Conservation (phyloP, 2,888 invertebrate species). For the Hanleya hanleyi region DNA sequence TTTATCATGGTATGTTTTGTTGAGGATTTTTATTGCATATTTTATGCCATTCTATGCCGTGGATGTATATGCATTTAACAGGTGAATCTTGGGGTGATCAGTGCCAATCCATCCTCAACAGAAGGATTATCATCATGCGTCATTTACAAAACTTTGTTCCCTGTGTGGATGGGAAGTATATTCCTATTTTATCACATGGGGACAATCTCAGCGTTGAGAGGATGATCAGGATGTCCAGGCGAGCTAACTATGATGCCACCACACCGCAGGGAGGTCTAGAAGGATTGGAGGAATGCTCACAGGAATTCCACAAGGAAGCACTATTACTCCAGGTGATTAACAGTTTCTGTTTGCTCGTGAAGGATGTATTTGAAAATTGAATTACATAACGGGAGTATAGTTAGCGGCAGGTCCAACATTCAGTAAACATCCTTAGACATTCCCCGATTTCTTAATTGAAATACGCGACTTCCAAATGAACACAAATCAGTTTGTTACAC, state of each 20-base stretch:
- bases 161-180: not conserved
- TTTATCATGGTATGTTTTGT: no score
- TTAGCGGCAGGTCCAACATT: no score
- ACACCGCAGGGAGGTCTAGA: not conserved
- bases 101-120: not conserved
- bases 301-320: constrained; percentile 3
- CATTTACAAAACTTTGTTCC: not conserved
- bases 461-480: no score
- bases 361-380: not conserved
- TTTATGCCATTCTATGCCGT: no score
- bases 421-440: no score
- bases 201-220: not conserved
- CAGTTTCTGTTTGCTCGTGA: not conserved
- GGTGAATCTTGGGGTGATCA: not conserved
- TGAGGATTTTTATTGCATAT: no score
- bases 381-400: not conserved
- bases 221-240: not conserved
- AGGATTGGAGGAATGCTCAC: not conserved
- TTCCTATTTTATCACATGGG: not conserved
- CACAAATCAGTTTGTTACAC: no score
- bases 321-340: not conserved
- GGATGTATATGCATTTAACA: no score
- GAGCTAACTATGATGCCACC: not conserved
- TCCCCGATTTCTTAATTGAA: no score
- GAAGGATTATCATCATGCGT: not conserved